These are phyloP conservation scores for Dromaius novaehollandiae DNA, from an alignment of 2,113 vertebrate species.

Conservation along the genomic window DNA sequence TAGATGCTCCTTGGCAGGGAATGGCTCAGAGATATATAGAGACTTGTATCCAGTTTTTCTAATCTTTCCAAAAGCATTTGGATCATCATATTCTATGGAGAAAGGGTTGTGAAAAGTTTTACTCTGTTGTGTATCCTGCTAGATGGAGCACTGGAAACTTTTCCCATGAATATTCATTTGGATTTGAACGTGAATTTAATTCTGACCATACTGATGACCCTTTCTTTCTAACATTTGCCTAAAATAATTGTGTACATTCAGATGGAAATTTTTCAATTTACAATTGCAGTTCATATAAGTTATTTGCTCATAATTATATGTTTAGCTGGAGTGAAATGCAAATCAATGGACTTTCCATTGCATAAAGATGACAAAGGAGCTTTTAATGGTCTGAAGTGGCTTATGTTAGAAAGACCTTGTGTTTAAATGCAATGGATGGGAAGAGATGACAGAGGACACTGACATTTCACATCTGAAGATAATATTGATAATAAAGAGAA, in stretches of 20 bases:
- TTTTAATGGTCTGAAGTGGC: background rate
- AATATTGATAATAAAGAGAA: background rate
- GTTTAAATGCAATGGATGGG: background rate
- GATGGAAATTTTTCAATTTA: background rate
- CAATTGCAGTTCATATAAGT: background rate
- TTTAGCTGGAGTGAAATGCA: constrained; percentile 11
- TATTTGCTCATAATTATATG: background rate
- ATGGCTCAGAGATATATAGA: background rate
- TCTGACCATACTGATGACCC: background rate
- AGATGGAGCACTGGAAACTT: background rate
- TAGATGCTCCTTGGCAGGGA: background rate
- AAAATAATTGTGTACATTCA: background rate
- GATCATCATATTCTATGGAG: background rate
- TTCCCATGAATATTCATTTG: background rate
- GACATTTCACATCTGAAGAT: background rate
- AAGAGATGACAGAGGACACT: background rate
- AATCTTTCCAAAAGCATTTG: background rate
- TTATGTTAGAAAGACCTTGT: background rate
- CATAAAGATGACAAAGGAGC: background rate
- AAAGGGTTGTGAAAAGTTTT: background rate
- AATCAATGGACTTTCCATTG: background rate
- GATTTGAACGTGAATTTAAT: background rate
- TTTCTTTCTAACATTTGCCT: background rate
- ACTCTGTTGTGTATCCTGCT: background rate
- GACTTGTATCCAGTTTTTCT: background rate